phyloP scores from a whole-genome alignment of 2,888 invertebrate genomes.

The Baccha elongata region DNA sequence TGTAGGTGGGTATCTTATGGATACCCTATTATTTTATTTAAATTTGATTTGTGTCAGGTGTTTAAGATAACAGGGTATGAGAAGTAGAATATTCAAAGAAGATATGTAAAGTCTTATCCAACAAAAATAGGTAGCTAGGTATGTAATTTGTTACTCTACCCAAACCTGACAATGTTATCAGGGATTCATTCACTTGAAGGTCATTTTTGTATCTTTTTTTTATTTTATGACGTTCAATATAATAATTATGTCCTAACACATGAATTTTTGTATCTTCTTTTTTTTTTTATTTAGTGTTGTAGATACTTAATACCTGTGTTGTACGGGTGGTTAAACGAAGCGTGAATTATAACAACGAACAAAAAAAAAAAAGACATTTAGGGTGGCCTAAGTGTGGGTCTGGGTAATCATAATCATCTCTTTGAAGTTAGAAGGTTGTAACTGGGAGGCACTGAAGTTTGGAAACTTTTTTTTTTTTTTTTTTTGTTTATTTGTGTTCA shows the following conservation, averaged over 20 bases:
- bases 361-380: background rate
- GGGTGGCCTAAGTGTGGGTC: background rate
- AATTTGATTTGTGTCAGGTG: conserved; percentile 43
- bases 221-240: conserved; percentile 22
- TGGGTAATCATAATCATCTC: conserved; percentile 6
- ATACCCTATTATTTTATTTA: conserved; percentile 30
- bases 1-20: background rate
- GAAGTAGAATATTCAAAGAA: background rate
- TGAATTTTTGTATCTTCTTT: conserved; percentile 23
- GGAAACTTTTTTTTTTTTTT: too few species aligned
- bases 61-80: conserved; percentile 19
- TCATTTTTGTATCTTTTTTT: conserved; percentile 9
- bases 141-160: conserved; percentile 8
- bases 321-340: background rate
- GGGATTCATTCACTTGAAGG: conserved; percentile 26
- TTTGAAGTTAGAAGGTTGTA: conserved; percentile 7
- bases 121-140: background rate
- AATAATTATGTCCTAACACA: conserved; percentile 47
- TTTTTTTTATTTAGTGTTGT: background rate
- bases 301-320: background rate
- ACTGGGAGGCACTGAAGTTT: too few species aligned
- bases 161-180: conserved; percentile 8
- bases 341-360: conserved; percentile 15
- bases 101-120: conserved; percentile 7
- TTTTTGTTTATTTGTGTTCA: conserved; percentile 9